Evolutionary conservation across 2,113 vertebrate genomes (phyloP).

Genomic region (Capricornis sumatraensis): DNA sequence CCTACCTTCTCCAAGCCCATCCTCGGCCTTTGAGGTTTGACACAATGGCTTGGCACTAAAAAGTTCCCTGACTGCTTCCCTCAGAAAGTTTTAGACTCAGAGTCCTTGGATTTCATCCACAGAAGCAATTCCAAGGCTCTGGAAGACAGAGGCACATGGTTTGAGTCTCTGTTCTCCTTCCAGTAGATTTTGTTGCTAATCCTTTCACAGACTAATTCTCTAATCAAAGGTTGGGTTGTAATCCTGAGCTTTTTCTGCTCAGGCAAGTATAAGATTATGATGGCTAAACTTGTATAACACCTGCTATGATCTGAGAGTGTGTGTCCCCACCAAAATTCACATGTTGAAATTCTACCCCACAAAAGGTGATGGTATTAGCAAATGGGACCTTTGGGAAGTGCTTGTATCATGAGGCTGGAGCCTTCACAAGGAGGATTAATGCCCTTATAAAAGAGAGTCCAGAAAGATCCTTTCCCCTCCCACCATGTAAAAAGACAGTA

Average conservation of each 20-base stretch:
- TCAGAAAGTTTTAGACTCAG: not conserved
- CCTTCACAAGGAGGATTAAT: not conserved
- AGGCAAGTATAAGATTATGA: not conserved
- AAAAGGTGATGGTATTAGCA: not conserved
- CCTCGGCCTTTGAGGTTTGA: not conserved
- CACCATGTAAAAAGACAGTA: not conserved
- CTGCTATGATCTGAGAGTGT: not conserved
- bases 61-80: not conserved
- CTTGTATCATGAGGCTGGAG: not conserved
- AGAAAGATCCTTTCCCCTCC: not conserved
- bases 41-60: not conserved
- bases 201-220: not conserved
- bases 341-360: not conserved
- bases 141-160: not conserved
- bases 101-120: not conserved
- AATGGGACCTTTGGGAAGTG: not conserved
- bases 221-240: not conserved
- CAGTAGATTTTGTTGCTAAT: not conserved
- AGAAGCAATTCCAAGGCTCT: not conserved
- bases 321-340: not conserved
- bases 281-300: not conserved
- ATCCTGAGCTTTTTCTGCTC: not conserved
- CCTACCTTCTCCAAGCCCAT: not conserved
- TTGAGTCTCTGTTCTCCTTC: not conserved
- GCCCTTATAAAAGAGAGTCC: not conserved